These are phyloP conservation scores for Bucorvus abyssinicus DNA, from an alignment of 2,797 vertebrate genomes.

Conservation along the genomic window DNA sequence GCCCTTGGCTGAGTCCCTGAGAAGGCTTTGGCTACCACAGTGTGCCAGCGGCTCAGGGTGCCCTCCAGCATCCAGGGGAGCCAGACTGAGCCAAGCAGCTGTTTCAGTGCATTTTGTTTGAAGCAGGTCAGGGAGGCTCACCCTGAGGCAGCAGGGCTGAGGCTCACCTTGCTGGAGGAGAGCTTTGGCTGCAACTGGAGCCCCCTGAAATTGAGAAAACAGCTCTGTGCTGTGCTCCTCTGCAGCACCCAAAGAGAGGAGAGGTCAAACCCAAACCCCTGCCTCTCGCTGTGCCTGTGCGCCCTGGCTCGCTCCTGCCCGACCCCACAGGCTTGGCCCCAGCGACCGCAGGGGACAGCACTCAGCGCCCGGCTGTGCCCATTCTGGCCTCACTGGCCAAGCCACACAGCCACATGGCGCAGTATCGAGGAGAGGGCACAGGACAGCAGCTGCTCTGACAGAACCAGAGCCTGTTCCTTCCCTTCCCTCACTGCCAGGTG, in stretches of 20 bases:
- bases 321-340: not conserved
- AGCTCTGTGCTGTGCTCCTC: not conserved
- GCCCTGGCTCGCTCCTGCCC: not conserved
- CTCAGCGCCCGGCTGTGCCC: not conserved
- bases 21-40: not conserved
- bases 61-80: not conserved
- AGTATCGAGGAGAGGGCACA: not conserved
- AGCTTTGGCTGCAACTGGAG: not conserved
- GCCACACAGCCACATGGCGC: not conserved
- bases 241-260: not conserved
- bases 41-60: not conserved
- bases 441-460: not conserved
- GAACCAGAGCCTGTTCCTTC: not conserved
- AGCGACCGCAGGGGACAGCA: not conserved
- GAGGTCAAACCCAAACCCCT: not conserved
- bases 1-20: not conserved
- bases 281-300: rapidly evolving
- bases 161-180: not conserved
- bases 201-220: not conserved
- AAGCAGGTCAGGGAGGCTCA: not conserved
- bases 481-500: rapidly evolving
- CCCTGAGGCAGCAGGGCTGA: not conserved
- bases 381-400: not conserved
- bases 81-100: not conserved
- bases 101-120: not conserved